Conservation (phyloP, 1,140 invertebrate genomes). For the Lordiphosa collinella region DNA sequence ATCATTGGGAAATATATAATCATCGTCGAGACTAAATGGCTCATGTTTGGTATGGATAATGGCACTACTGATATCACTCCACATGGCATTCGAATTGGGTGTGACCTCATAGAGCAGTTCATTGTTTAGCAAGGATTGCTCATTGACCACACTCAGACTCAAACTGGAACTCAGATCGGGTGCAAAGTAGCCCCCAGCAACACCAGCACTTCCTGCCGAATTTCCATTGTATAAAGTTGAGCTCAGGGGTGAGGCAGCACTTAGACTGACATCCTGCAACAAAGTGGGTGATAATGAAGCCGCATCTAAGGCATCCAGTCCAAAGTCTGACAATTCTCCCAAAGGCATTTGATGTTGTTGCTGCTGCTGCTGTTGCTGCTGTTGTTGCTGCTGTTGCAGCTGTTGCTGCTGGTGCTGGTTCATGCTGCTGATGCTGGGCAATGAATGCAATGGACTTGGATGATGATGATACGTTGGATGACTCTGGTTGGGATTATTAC, state of each 20-base stretch:
- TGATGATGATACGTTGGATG: constrained; percentile 58
- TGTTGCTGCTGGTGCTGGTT: constrained; percentile 50
- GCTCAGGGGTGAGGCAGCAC: constrained; percentile 56
- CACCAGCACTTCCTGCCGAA: background rate
- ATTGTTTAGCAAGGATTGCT: constrained; percentile 50
- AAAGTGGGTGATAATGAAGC: constrained; percentile 71
- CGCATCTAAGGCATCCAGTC: constrained; percentile 69
- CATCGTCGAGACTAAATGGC: constrained; percentile 89
- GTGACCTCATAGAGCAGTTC: constrained; percentile 60
- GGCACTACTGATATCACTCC: constrained; percentile 77
- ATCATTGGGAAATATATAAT: constrained; percentile 94
- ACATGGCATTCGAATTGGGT: constrained; percentile 76
- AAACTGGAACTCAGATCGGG: constrained; percentile 50
- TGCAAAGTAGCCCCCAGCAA: constrained; percentile 26
- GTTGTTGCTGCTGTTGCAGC: constrained; percentile 44
- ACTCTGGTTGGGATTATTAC: constrained; percentile 71
- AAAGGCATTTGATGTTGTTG: constrained; percentile 48
- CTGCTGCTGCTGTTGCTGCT: constrained; percentile 38
- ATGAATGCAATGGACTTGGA: constrained; percentile 55
- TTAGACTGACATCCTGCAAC: constrained; percentile 70
- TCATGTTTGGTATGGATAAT: constrained; percentile 82
- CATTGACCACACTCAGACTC: constrained; percentile 41
- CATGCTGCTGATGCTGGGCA: constrained; percentile 59
- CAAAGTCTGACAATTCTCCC: constrained; percentile 66
- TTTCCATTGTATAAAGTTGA: constrained; percentile 41